Base-by-base conservation (phyloP, 2,888 invertebrate species). In the Rhorus exstirpatorius region DNA sequence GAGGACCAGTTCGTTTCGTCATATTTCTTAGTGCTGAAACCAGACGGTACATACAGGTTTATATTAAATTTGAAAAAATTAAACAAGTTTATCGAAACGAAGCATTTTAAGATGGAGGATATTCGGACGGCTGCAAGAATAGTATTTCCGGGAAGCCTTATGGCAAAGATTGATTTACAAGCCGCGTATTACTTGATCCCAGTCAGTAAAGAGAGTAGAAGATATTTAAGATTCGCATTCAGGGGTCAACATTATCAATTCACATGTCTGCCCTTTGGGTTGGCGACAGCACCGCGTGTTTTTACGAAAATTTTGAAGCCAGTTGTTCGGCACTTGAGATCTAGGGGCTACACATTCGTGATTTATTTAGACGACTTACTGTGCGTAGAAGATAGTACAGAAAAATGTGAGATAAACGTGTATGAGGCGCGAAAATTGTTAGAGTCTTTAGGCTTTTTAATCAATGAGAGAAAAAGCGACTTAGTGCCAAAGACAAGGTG, bases 301-400 rank as follows among this genome's bases (percentile, higher is more conserved):
- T 83, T 83, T 46, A 79, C 83, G 3, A 84, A 83, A 21, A 35
- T 79, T 0, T 12, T 83, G 17, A 85, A 84, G 49, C 83, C 83
- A 8, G 19, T 21, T 35, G 35, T 49, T 61, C 17, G 38, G 49
- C 10, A 19, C 49, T 17, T 55, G 46, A n/a, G 72, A 17, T 8
- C 41, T 14, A 1, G 55, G 0, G 21, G 60, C 4, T 46, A 21
- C 12, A 1, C 41, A 0, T 61, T 58, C 12, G 46, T 46, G 7
- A 49, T 71, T 7, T 72, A 72, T 38, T 21, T 61, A 0, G 60
- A 72, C n/a, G 72, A 72, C 10, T 55, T 71, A 31, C 26, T 49
- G 24, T 60, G 60, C 24, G 26, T 51, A 14, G 55, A n/a, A 6
- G 17, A 58, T 46, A 17, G 14, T 3, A 6, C 14, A 10, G 46